These are phyloP conservation scores for Zygaena filipendulae DNA, from an alignment of 2,888 invertebrate species.

Conservation along the genomic window DNA sequence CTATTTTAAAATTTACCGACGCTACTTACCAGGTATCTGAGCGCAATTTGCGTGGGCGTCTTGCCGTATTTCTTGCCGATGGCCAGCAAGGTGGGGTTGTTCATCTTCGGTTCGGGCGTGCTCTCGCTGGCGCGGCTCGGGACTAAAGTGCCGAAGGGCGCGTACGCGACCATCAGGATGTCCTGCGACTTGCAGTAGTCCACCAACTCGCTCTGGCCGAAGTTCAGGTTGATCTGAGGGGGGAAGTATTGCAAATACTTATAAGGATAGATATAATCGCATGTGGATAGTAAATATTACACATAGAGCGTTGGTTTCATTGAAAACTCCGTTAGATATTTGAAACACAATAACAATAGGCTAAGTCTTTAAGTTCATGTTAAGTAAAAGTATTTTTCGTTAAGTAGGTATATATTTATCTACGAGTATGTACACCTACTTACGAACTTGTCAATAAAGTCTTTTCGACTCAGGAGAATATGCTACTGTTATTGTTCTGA, in stretches of 20 bases:
- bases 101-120: slow-evolving; percentile 60
- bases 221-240: slow-evolving; percentile 68
- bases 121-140: slow-evolving; percentile 44
- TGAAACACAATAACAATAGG: neutral
- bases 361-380: no score
- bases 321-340: neutral
- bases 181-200: slow-evolving; percentile 69
- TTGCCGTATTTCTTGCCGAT: slow-evolving; percentile 73
- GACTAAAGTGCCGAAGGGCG: slow-evolving; percentile 72
- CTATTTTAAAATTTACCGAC: no score
- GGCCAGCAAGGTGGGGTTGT: slow-evolving; percentile 61
- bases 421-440: no score
- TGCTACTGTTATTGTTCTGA: no score
- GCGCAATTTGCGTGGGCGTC: slow-evolving; percentile 70
- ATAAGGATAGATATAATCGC: neutral
- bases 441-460: no score
- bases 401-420: no score
- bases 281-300: neutral
- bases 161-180: slow-evolving; percentile 72
- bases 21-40: slow-evolving; percentile 71
- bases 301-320: neutral
- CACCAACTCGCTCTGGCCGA: slow-evolving; percentile 73
- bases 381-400: no score
- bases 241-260: no score
- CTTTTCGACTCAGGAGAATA: no score